Base-by-base conservation (phyloP, 2,797 vertebrate species). In the Oreonectes daqikongensis region DNA sequence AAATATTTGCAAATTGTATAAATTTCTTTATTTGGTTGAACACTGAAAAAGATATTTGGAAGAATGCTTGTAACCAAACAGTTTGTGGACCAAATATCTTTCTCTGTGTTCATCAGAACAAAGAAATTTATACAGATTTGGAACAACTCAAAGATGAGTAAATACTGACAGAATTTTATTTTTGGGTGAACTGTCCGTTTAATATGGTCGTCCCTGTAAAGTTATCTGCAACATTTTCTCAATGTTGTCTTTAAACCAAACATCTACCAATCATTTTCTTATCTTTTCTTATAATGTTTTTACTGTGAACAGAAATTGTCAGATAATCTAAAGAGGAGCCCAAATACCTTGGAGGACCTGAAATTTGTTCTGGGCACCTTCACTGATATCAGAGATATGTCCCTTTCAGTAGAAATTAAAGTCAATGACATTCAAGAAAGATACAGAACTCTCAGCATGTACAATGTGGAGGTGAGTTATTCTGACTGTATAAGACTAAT, bases 381-480 rank as follows among this genome's bases (percentile, higher is more conserved):
- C 79, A 90, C 92, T 2, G 85, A 94, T 73, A 94, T 99, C 83
- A 92, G 82, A 82, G 81, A 83, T 55, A 93, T 95, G 86, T 94
- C 96, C 65, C 79, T 97, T 0, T 67, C 88, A 2, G 95, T 97
- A 85, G 97, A 98, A 79, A 78, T 97, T 81, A 93, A 91, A 24
- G 90, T 92, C 82, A 84, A 64, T 48, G 95, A 97, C 40, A 90
- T 97, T 26, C 88, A 92, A 81, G 98, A 99, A 87, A 88, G 90
- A 87, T 98, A 99, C 85, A 92, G 95, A 80, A 99, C 95, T 57
- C 84, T 99, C 81, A 84, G 81, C 0, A 90, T 95, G 87, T 96
- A 99, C 79, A 87, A 88, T 63, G 79, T 97, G 79, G 81, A 89
- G 71, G 98, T 99, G 86, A 87, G 92, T 82, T 66, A 18, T 44